Conservation (phyloP, 1,140 invertebrate genomes). For the Panulirus ornatus region DNA sequence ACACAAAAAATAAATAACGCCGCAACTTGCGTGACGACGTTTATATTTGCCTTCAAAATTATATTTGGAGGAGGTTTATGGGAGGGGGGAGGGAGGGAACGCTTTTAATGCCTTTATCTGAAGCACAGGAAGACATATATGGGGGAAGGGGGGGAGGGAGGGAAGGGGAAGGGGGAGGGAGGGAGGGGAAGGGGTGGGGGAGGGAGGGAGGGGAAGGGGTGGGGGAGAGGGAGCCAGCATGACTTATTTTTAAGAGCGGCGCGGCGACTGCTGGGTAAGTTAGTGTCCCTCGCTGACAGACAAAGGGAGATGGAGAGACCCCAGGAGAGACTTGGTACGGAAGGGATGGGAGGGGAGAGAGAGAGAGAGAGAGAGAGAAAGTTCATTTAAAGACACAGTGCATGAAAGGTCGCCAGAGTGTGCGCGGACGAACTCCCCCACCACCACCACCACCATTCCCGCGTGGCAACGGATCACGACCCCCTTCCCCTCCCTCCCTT, state of each 20-base stretch:
- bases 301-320: conserved; percentile 38
- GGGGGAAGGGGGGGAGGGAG: too few species aligned
- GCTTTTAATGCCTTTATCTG: neutral
- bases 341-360: neutral
- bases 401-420: neutral
- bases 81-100: neutral
- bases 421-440: too few species aligned
- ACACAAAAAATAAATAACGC: neutral
- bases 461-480: too few species aligned
- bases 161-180: neutral
- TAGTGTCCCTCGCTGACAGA: conserved; percentile 13
- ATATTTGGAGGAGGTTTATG: too few species aligned
- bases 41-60: too few species aligned
- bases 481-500: too few species aligned
- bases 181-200: neutral
- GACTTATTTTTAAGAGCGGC: neutral
- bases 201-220: neutral
- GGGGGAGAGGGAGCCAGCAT: neutral
- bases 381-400: neutral
- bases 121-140: neutral
- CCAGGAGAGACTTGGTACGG: too few species aligned
- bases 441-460: too few species aligned
- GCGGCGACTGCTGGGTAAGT: neutral
- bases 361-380: neutral
- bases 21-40: too few species aligned